These are phyloP conservation scores for Mus spretus DNA, from an alignment of 2,797 vertebrate genomes.

Conservation along the genomic window DNA sequence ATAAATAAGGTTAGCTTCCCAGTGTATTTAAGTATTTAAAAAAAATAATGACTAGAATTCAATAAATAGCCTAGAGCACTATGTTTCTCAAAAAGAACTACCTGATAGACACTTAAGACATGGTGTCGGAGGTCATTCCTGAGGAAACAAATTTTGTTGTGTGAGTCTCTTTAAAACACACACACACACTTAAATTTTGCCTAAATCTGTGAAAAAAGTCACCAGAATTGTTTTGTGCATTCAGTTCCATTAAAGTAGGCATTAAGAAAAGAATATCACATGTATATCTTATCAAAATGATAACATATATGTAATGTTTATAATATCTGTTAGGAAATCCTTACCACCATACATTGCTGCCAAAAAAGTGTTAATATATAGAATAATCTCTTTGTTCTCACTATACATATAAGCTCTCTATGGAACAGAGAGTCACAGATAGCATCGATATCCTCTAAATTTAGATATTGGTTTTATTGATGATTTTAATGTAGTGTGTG, in stretches of 20 bases:
- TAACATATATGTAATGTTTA: neutral
- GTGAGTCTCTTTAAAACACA: neutral
- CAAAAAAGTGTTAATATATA: neutral
- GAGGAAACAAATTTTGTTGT: neutral
- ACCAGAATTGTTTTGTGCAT: neutral
- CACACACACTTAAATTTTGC: neutral
- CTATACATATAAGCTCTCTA: neutral
- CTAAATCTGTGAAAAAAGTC: neutral
- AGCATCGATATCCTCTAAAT: neutral
- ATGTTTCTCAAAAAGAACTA: neutral
- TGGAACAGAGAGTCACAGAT: accelerated
- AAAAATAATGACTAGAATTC: neutral
- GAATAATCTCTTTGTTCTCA: neutral
- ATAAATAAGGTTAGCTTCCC: neutral
- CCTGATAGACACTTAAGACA: neutral
- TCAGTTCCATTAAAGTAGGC: neutral
- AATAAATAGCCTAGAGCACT: neutral
- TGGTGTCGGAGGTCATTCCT: neutral
- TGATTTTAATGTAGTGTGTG: neutral
- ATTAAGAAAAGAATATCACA: neutral
- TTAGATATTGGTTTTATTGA: neutral
- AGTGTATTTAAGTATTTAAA: neutral
- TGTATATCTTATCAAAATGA: neutral
- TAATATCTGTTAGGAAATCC: neutral
- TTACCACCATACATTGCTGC: neutral